A percentile compares a stretch with the other conserved stretches of the same genome.
These are phyloP conservation scores for Thinocorus orbignyianus DNA, from an alignment of 2,113 vertebrate species.

Conservation along the genomic window DNA sequence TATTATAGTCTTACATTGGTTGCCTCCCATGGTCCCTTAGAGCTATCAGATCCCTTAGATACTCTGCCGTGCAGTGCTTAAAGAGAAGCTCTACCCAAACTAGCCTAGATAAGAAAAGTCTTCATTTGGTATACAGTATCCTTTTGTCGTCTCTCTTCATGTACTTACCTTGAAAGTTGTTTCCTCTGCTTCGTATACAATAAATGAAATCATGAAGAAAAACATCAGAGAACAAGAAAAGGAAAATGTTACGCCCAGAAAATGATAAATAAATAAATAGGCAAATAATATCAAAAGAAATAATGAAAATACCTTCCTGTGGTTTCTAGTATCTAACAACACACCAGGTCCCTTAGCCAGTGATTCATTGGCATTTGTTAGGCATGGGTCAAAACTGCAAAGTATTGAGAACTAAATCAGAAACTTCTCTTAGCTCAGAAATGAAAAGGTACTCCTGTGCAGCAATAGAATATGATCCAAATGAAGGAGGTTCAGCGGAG, in stretches of 20 bases:
- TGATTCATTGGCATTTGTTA: neutral
- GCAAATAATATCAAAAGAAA: neutral
- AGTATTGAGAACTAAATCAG: neutral
- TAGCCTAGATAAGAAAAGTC: neutral
- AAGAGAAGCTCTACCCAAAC: neutral
- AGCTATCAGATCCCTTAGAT: neutral
- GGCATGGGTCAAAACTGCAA: neutral
- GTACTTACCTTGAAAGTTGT: neutral
- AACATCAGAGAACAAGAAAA: neutral
- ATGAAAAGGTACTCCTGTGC: neutral
- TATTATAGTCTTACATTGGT: neutral
- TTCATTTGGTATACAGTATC: neutral
- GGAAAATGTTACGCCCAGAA: neutral
- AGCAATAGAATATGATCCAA: neutral
- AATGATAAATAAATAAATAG: neutral
- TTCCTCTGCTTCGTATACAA: neutral
- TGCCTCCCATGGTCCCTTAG: neutral
- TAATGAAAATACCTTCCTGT: neutral
- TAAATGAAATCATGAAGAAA: neutral
- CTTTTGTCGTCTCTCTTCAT: neutral
- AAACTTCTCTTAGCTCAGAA: neutral
- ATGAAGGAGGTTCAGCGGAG: neutral
- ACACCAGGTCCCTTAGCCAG: neutral
- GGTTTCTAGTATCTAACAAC: neutral
- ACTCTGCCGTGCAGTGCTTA: neutral